Conservation (phyloP, 2,797 vertebrate species). For the Monodelphis domestica region DNA sequence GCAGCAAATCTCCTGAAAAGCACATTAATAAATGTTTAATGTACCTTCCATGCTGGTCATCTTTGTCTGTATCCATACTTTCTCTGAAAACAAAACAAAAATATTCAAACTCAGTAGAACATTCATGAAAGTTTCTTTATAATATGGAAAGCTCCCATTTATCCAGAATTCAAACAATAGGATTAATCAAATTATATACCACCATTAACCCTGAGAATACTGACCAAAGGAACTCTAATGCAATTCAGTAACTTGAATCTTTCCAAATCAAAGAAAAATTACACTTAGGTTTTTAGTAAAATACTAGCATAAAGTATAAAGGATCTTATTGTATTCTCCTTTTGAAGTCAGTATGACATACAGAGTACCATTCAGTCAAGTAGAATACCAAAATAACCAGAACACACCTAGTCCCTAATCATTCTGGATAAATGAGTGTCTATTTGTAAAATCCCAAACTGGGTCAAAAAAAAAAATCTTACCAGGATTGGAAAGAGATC, state of each 20-base stretch:
- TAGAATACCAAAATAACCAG: not conserved
- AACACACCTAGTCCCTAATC: not conserved
- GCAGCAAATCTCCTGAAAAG: not conserved
- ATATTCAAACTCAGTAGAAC: conserved; percentile 14
- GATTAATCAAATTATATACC: conserved; percentile 3
- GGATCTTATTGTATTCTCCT: not conserved
- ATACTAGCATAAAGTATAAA: not conserved
- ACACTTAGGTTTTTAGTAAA: not conserved
- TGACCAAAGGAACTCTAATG: not conserved
- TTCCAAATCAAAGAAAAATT: conserved; percentile 28
- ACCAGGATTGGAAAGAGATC: not conserved
- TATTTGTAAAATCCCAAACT: not conserved
- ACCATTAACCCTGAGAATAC: not conserved
- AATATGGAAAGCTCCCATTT: conserved; percentile 59
- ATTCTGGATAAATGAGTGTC: conserved; percentile 67
- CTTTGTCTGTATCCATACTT: conserved; percentile 97
- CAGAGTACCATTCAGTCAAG: conserved; percentile 13
- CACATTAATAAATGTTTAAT: conserved; percentile 63
- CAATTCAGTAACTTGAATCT: not conserved
- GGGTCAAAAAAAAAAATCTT: not conserved
- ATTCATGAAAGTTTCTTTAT: not conserved
- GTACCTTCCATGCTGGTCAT: conserved; percentile 96
- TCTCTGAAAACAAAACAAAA: conserved; percentile 88
- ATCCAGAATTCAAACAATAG: conserved; percentile 62
- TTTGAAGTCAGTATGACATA: not conserved